phyloP scores from a whole-genome alignment of 2,797 vertebrate species.

The Tragelaphus eurycerus region DNA sequence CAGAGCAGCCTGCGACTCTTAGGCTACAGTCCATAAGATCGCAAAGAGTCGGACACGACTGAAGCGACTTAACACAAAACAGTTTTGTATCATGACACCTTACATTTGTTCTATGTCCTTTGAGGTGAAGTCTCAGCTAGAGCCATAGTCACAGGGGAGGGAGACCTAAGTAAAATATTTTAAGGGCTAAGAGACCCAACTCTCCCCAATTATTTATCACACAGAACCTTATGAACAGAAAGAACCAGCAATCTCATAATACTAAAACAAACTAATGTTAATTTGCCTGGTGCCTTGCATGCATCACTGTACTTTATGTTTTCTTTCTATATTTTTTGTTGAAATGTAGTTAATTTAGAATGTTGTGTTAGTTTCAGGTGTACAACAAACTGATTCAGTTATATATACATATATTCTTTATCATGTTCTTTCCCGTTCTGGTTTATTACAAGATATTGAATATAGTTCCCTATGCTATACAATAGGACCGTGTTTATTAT shows the following conservation, averaged over 20 bases:
- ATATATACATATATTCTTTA: not conserved
- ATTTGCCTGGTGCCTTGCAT: not conserved
- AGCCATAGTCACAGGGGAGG: not conserved
- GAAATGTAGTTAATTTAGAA: not conserved
- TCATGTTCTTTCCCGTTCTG: not conserved
- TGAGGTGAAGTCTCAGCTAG: not conserved
- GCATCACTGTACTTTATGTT: not conserved
- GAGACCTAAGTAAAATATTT: not conserved
- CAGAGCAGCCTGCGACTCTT: not conserved
- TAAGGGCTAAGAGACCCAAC: not conserved
- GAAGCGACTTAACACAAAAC: not conserved
- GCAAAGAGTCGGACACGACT: not conserved
- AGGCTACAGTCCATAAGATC: not conserved
- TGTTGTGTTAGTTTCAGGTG: not conserved
- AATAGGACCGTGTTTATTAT: not conserved
- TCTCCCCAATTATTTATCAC: not conserved
- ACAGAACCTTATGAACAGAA: not conserved
- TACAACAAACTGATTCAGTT: not conserved
- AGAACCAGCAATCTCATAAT: not conserved
- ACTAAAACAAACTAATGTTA: not conserved
- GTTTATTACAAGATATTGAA: not conserved
- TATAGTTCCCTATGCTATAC: not conserved
- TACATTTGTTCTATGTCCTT: not conserved
- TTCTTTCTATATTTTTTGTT: not conserved
- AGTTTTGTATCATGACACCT: not conserved